A percentile compares a stretch with the other conserved stretches of the same genome.
phyloP scores from a whole-genome alignment of 2,888 invertebrate species.

The Cerastis leucographa region DNA sequence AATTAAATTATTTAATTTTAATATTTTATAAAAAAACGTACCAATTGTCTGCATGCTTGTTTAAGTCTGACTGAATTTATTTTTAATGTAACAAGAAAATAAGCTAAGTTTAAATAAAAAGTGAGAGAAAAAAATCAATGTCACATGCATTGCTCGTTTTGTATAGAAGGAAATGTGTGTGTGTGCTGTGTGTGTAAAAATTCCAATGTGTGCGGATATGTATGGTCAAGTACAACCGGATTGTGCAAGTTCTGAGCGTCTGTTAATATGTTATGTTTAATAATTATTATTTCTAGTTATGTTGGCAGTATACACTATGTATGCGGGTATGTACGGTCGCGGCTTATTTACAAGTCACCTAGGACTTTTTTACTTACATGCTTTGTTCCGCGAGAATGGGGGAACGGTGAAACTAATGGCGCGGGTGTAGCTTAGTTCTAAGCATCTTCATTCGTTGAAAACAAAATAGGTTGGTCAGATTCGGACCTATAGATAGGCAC shows the following conservation, averaged over 20 bases:
- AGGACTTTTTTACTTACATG: background rate
- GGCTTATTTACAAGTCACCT: slow-evolving; percentile 13
- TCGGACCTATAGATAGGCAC: background rate
- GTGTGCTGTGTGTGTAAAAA: slow-evolving; percentile 68
- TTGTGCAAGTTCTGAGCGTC: slow-evolving; percentile 57
- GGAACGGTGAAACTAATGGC: background rate
- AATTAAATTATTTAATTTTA: slow-evolving; percentile 26
- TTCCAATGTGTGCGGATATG: slow-evolving; percentile 68
- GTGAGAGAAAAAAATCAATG: slow-evolving; percentile 42
- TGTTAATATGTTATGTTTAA: slow-evolving; percentile 58
- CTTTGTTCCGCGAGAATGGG: background rate
- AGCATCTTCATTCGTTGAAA: background rate
- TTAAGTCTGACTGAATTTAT: slow-evolving; percentile 54
- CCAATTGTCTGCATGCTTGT: slow-evolving; percentile 28
- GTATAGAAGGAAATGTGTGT: slow-evolving; percentile 63
- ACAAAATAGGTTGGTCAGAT: background rate
- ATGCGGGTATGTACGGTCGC: slow-evolving; percentile 60
- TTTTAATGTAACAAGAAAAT: slow-evolving; percentile 41
- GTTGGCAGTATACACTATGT: slow-evolving; percentile 55
- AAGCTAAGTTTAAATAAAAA: slow-evolving; percentile 8
- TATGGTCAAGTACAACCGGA: slow-evolving; percentile 70
- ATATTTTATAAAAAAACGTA: slow-evolving; percentile 35
- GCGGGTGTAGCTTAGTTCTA: background rate
- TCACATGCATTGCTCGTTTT: slow-evolving; percentile 55
- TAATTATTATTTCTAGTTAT: slow-evolving; percentile 60